Conservation (phyloP, 2,797 vertebrate species). For the Phoeniculus purpureus region DNA sequence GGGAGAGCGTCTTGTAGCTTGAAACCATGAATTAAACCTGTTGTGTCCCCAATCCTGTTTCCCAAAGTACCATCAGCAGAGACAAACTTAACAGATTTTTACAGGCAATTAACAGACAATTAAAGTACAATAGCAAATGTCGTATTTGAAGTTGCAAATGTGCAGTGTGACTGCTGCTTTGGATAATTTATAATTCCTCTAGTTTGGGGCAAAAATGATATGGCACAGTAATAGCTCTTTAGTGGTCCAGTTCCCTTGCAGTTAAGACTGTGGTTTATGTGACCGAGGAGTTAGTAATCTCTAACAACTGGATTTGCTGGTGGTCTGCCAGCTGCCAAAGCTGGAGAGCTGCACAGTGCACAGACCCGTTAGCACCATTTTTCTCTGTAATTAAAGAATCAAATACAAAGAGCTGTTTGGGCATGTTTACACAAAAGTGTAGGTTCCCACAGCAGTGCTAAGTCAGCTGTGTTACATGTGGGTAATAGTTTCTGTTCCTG, state of each 20-base stretch:
- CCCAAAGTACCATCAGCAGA: neutral
- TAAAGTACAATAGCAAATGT: neutral
- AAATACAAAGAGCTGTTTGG: slow-evolving; percentile 20
- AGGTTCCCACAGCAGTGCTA: slow-evolving; percentile 44
- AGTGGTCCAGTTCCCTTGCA: neutral
- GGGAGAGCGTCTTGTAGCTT: neutral
- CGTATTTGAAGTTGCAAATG: neutral
- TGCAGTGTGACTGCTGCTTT: neutral
- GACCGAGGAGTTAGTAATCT: neutral
- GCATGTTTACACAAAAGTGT: slow-evolving; percentile 43
- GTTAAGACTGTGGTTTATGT: neutral
- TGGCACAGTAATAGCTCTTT: neutral
- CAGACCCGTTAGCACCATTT: neutral
- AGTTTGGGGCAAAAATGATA: neutral
- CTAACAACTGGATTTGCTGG: neutral
- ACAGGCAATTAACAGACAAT: too few species aligned
- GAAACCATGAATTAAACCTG: neutral
- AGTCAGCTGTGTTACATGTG: neutral
- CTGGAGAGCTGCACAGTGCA: neutral
- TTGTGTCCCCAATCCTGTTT: neutral
- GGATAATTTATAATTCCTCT: neutral
- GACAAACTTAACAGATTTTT: too few species aligned
- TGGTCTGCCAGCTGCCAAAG: neutral
- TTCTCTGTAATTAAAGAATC: slow-evolving; percentile 34
- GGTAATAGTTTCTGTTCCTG: slow-evolving; percentile 53